These are phyloP conservation scores for Argyra leucocephala DNA, from an alignment of 2,888 invertebrate species.

Conservation along the genomic window DNA sequence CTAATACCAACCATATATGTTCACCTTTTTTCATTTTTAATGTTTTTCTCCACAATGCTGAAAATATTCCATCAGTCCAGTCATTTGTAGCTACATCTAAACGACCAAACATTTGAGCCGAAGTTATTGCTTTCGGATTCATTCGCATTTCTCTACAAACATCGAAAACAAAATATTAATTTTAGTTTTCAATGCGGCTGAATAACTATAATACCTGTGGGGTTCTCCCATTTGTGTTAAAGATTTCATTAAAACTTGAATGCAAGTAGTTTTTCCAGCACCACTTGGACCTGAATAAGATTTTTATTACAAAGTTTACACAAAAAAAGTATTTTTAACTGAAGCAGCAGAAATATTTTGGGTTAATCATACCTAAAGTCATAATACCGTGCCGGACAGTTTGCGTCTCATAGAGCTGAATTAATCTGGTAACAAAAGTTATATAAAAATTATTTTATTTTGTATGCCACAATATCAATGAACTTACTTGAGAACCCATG, in stretches of 20 bases:
- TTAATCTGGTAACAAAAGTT: slow-evolving; percentile 44
- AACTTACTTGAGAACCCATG: slow-evolving; percentile 76
- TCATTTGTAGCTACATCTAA: slow-evolving; percentile 95
- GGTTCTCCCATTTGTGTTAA: slow-evolving; percentile 73
- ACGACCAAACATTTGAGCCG: slow-evolving; percentile 95
- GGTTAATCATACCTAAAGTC: slow-evolving; percentile 69
- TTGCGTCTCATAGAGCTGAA: slow-evolving; percentile 93
- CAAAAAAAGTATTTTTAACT: background rate
- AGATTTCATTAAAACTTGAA: slow-evolving; percentile 80
- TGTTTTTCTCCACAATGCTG: slow-evolving; percentile 91
- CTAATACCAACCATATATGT: slow-evolving; percentile 86
- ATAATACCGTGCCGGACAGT: slow-evolving; percentile 91
- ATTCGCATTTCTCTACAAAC: slow-evolving; percentile 73
- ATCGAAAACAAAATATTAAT: background rate
- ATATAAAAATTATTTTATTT: background rate
- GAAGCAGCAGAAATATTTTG: background rate
- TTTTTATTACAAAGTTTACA: background rate
- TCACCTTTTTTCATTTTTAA: slow-evolving; percentile 80
- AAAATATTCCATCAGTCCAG: slow-evolving; percentile 98
- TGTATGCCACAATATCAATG: background rate
- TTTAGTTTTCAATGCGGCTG: no score
- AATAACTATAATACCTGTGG: slow-evolving; percentile 54
- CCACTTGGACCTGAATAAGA: slow-evolving; percentile 62
- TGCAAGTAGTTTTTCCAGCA: slow-evolving; percentile 86
- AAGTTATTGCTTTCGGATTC: slow-evolving; percentile 97